Base-by-base conservation (phyloP, 2,113 vertebrate species). In the Arenaria interpres region DNA sequence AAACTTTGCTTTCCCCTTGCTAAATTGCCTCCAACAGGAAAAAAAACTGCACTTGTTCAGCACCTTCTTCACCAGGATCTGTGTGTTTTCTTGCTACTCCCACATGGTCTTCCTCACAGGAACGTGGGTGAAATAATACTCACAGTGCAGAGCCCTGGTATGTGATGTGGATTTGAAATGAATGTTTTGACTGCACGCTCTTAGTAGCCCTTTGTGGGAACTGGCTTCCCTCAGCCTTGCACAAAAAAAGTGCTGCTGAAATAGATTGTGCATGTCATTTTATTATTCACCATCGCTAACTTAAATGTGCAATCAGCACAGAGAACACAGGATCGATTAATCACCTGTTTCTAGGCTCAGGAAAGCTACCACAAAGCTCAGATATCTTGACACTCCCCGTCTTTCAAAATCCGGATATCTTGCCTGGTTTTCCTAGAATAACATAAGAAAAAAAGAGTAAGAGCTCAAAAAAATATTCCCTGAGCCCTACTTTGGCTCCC, bases 361-460 rank as follows among this genome's bases (percentile, higher is more conserved):
- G 12, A 89, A 73, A 62, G 45, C 39, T 46, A 76, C 33, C 53
- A 73, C 85, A 85, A 76, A 85, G 9, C 20, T 96, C 84, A 92
- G 43, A 6, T 14, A 62, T 89, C 53, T 95, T 76, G 37, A 85
- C 97, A 97, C 2, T 82, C 45, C 27, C 95, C 91, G 0, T 97
- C 74, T 87, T 90, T 95, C 91, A 95, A 89, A 95, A 97, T 96
- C 74, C 4, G 35, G 67, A 97, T 95, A 10, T 97, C 94, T 95
- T 88, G 94, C 71, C 69, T 95, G 57, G 90, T 96, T 96, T 79
- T 95, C 92, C 97, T 97, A 76, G 62, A 95, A 75, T 66, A 87
- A 87, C 5, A 20, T 0, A 66, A 68, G 43, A 67, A 57, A 87
- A 84, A 82, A 77, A 67, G 33, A 87, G 76, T 78, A 63, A 84